Percentiles rank a stretch among this genome's conserved stretches.
These are phyloP conservation scores for Stenichneumon culpator DNA, from an alignment of 2,888 invertebrate genomes.

Conservation along the genomic window DNA sequence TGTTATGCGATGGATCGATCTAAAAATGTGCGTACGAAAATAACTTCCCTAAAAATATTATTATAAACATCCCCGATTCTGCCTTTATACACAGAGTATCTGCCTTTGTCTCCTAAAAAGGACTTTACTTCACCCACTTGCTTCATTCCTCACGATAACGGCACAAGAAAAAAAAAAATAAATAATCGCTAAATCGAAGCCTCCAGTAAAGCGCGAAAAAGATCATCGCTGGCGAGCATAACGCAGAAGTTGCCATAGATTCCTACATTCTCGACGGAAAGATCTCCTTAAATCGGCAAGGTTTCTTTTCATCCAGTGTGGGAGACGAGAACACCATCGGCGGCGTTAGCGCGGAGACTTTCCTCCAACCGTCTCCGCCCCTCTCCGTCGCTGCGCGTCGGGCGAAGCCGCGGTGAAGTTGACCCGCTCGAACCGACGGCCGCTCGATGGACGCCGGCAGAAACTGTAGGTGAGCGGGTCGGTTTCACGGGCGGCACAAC, in stretches of 20 bases:
- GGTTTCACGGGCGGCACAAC: conserved; percentile 36
- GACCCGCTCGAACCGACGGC: conserved; percentile 53
- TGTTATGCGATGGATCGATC: too few relatives aligned
- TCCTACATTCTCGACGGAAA: conserved; percentile 6
- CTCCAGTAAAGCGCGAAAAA: background rate
- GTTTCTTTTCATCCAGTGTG: conserved; percentile 52
- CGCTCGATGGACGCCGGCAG: conserved; percentile 67
- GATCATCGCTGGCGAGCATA: background rate
- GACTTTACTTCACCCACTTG: background rate
- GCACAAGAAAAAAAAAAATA: background rate
- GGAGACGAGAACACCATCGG: conserved; percentile 51
- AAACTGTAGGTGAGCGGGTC: conserved; percentile 63
- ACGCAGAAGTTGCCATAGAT: background rate
- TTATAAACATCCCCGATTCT: background rate
- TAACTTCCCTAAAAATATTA: background rate
- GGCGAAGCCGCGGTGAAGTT: conserved; percentile 38
- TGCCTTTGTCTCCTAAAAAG: background rate
- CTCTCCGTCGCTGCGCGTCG: background rate
- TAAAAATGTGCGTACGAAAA: background rate
- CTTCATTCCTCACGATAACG: background rate
- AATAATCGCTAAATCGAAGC: background rate
- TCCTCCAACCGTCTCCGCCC: conserved; percentile 33
- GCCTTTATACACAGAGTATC: background rate
- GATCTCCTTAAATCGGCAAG: conserved; percentile 59
- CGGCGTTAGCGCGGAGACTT: conserved; percentile 2